These are phyloP conservation scores for Sipha maydis DNA, from an alignment of 2,888 invertebrate genomes.

Conservation along the genomic window DNA sequence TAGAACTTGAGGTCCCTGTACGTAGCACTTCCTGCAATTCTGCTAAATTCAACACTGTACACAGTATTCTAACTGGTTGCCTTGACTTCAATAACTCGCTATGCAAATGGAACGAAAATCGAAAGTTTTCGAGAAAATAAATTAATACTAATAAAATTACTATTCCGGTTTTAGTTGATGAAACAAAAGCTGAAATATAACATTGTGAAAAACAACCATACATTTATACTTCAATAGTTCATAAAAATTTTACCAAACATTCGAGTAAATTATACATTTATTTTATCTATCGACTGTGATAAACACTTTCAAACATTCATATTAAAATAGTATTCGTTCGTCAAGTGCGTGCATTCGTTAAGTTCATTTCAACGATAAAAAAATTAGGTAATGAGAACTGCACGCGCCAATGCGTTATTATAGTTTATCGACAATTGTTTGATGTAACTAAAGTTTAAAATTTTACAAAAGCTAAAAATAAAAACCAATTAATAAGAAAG, in stretches of 20 bases:
- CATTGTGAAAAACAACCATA: neutral
- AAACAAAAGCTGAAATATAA: neutral
- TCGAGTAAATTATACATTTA: neutral
- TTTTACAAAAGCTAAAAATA: neutral
- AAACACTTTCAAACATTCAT: neutral
- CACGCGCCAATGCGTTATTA: neutral
- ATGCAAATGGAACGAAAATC: neutral
- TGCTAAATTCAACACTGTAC: too few relatives aligned
- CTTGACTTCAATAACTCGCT: conserved; percentile 3
- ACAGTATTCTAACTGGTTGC: neutral
- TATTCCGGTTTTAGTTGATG: neutral
- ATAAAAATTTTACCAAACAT: neutral
- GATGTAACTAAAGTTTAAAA: neutral
- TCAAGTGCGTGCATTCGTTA: neutral
- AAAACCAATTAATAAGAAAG: neutral
- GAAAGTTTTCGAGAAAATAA: neutral
- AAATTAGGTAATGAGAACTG: neutral
- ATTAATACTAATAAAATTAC: neutral
- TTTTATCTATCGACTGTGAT: neutral
- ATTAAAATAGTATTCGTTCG: neutral
- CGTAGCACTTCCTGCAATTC: too few relatives aligned
- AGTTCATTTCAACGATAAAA: conserved; percentile 4
- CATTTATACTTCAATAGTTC: neutral
- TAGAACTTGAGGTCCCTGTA: too few relatives aligned
- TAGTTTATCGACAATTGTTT: neutral